These are phyloP conservation scores for Liparis tanakae DNA, from an alignment of 2,797 vertebrate species.

Conservation along the genomic window DNA sequence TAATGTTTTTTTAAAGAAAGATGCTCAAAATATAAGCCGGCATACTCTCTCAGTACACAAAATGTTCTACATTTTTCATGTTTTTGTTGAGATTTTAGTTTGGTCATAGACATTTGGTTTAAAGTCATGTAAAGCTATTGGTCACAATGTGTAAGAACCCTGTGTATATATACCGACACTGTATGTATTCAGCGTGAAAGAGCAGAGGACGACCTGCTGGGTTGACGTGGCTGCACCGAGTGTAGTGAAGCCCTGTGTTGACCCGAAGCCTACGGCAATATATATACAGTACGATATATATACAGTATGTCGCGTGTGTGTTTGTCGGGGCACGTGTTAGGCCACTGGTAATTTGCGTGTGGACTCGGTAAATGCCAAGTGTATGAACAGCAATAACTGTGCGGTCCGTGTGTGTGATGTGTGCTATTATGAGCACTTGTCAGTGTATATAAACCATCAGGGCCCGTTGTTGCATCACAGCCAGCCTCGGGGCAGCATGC, in stretches of 20 bases:
- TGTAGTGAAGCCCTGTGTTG: slow-evolving; percentile 13
- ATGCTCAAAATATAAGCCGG: no score
- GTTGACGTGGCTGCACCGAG: slow-evolving; percentile 39
- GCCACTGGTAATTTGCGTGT: slow-evolving; percentile 43
- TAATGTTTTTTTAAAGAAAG: no score
- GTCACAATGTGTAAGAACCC: no score
- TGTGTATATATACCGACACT: slow-evolving; percentile 2
- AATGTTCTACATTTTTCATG: no score
- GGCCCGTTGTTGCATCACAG: slow-evolving; percentile 64
- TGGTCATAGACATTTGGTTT: no score
- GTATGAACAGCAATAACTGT: slow-evolving; percentile 9
- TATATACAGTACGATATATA: slow-evolving; percentile 7
- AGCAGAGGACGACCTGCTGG: slow-evolving; percentile 15
- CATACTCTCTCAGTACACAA: no score
- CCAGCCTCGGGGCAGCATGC: slow-evolving; percentile 46
- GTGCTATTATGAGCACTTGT: slow-evolving; percentile 56
- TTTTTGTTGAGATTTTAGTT: no score
- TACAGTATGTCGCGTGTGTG: slow-evolving; percentile 2
- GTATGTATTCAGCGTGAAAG: slow-evolving; percentile 5
- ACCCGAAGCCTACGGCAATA: slow-evolving; percentile 24
- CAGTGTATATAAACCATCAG: slow-evolving; percentile 74
- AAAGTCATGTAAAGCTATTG: no score
- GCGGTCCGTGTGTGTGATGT: slow-evolving; percentile 35
- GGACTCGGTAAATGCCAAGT: slow-evolving; percentile 41
- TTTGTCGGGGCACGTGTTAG: slow-evolving; percentile 30